phyloP scores from a whole-genome alignment of 1,140 invertebrate species.

The Procambarus virginalis region DNA sequence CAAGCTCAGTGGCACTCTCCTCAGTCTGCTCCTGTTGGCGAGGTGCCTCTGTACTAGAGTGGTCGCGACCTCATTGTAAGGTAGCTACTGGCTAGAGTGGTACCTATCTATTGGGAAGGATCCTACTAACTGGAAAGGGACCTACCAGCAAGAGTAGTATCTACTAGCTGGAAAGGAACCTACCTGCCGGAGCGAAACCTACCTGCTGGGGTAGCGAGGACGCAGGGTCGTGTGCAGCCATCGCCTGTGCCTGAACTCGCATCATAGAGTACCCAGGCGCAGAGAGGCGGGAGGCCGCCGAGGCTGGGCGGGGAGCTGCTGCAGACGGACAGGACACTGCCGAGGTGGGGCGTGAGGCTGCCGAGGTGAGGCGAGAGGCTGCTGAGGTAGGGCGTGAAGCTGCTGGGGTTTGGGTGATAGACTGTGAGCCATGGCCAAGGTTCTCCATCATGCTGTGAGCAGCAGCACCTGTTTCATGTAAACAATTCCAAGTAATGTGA shows the following conservation, averaged over 20 bases:
- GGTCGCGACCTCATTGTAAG: too few relatives aligned
- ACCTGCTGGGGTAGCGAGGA: constrained; percentile 2
- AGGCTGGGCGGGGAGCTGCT: constrained; percentile 2
- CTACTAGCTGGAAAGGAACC: too few relatives aligned
- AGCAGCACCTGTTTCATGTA: background rate
- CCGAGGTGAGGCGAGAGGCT: background rate
- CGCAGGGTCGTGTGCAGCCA: background rate
- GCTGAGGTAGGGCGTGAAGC: background rate
- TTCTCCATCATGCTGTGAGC: constrained; percentile 12
- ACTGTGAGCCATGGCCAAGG: background rate
- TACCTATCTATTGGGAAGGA: too few relatives aligned
- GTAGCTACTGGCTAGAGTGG: too few relatives aligned
- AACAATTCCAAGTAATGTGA: background rate
- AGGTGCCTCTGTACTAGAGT: too few relatives aligned
- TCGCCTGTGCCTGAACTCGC: background rate
- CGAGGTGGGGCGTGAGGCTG: background rate
- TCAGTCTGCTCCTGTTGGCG: too few relatives aligned
- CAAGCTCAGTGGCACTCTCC: too few relatives aligned
- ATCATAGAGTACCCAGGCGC: background rate
- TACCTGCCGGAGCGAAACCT: too few relatives aligned
- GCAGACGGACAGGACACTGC: background rate
- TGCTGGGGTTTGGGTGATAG: background rate
- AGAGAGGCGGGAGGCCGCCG: constrained; percentile 26
- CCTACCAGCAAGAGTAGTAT: too few relatives aligned
- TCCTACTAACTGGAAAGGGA: too few relatives aligned